Evolutionary conservation across 2,888 invertebrate species (phyloP), one percentile per base, ranked within the genome.

Genomic region (Lydus trimaculatus): DNA sequence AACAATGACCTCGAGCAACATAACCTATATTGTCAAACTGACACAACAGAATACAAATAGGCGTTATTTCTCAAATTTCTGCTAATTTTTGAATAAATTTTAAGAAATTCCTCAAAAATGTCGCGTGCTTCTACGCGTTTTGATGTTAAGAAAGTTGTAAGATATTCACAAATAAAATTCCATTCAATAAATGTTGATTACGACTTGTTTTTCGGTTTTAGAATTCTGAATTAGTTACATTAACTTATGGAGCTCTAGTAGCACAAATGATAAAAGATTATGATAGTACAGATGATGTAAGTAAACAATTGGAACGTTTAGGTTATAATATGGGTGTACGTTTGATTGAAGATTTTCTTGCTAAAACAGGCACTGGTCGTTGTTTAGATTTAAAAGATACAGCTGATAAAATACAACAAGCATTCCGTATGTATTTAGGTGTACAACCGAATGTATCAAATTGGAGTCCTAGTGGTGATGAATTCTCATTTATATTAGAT

Each of bases 251-350:
- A 56, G 96, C 99, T 3, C 87, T 99, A 71, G 98, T 99, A 0
- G 94, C 98, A 2, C 99, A 99, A 87, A 92, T 99, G 88, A 86
- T 99, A 23, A 96, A 97, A 84, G 99, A 99, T 84, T 94, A 94
- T 79, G 99, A 99, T 83, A 97, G 95, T 85, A 92, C 96, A 6
- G 98, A 99, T 48, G 98, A 99, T 87, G 98, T 99, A 0, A 99
- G 98, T 84, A 97, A 97, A 81, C 98, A 99, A 81, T 86, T 98
- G 69, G 97, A 98, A 81, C 87, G 96, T 81, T 93, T 97, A 86
- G 99, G 99, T 5, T 99, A 99, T 84, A 99, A 99, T 83, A 99
- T 99, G 91, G 99, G 99, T 13, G 93, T 99, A 64, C 89, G 99
- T 58, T 86, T 99, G 48, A 98, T 99, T 71, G 99, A 99, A 87